Evolutionary conservation across 2,797 vertebrate genomes (phyloP).

Genomic region (Fratercula arctica): DNA sequence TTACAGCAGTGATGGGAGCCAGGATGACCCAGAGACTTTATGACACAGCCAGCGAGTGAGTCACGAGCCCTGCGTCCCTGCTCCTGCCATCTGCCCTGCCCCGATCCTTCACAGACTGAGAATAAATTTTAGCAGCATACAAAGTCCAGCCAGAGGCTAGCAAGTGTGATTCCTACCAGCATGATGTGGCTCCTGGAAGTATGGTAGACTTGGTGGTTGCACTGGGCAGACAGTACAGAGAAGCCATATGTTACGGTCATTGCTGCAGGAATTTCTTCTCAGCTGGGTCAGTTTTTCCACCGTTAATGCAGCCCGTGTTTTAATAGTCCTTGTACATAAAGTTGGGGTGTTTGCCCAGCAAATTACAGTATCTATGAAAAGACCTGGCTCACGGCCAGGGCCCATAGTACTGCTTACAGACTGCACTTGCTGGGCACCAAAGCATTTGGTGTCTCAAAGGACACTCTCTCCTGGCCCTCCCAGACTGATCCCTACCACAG

Average conservation of each 20-base stretch:
- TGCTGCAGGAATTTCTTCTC: constrained; percentile 10
- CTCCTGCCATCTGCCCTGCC: neutral
- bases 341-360: neutral
- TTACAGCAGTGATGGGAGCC: neutral
- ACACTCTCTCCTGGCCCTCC: neutral
- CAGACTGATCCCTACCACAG: neutral
- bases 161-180: neutral
- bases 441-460: neutral
- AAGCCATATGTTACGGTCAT: neutral
- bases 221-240: neutral
- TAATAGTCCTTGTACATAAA: neutral
- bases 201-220: neutral
- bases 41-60: neutral
- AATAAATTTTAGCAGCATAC: neutral
- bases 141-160: neutral
- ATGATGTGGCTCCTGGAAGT: neutral
- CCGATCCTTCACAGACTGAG: neutral
- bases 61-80: neutral
- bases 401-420: neutral
- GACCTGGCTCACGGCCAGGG: neutral
- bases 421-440: neutral
- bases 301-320: neutral
- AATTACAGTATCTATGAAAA: neutral
- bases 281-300: neutral
- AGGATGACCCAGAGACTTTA: neutral